Base-by-base conservation (phyloP, 2,113 vertebrate species). In the Cathartes aura region DNA sequence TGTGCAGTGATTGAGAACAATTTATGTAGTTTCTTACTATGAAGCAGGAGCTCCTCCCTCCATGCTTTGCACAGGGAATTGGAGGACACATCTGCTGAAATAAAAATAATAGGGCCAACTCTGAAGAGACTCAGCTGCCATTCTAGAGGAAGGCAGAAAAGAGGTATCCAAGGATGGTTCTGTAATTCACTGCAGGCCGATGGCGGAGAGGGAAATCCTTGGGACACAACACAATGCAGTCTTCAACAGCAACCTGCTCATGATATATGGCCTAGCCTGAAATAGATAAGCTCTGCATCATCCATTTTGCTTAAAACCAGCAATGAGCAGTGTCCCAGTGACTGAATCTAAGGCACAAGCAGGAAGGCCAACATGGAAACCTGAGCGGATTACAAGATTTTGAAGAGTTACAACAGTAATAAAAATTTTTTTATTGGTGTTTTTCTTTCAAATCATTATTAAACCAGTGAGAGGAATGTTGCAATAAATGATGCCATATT, bases 381-480 rank as follows among this genome's bases (percentile, higher is more conserved):
- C 50, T 8, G 5, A 60, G 62, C 0, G 1, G 85, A 80, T 82
- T 75, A 76, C 82, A 90, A 70, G 71, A 90, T 94, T 86, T 62
- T 90, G 82, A 86, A 95, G 90, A 88, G 50, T 93, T 94, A 70
- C 48, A 81, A 70, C 59, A 88, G 50, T 70, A 93, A 75, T 91
- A 68, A 76, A 93, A 34, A 36, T 42, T 64, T 75, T 92, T 83
- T 68, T 48, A 63, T 82, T 89, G 52, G n/a, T 89, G 87, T 94
- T 94, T 92, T 95, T 79, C 68, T 94, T 96, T 93, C 78, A 85
- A 85, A 64, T 93, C 16, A 34, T 94, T 85, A 84, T 94, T 94
- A 91, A 97, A 71, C 34, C 64, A 91, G 78, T 68, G 62, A 91
- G 66, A 94, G 52, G 71, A 92, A 83, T 80, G 78, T 58, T 86